A percentile compares a stretch with the other conserved stretches of the same genome.
Conservation (phyloP, 2,888 invertebrate species). For the Dasysyrphus tricinctus region DNA sequence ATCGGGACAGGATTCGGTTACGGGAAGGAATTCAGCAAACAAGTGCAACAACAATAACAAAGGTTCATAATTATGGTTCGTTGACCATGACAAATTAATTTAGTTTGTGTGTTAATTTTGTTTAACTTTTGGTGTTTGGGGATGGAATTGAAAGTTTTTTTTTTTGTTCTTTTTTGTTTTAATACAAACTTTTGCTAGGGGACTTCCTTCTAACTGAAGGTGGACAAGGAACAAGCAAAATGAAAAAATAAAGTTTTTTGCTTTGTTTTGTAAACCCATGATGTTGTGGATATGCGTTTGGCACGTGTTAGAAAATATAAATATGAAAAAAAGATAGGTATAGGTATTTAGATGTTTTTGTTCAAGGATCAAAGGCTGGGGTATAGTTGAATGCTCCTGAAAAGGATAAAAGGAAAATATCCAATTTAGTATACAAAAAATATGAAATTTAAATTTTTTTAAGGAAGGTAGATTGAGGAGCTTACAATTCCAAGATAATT, state of each 20-base stretch:
- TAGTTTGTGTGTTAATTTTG: slow-evolving; percentile 68
- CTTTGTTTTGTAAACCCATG: background rate
- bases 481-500: too few species aligned
- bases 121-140: slow-evolving; percentile 45
- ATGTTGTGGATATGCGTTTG: slow-evolving; percentile 9
- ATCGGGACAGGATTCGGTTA: slow-evolving; percentile 14
- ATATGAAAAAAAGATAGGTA: background rate
- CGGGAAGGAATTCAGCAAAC: slow-evolving; percentile 29
- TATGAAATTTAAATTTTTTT: background rate
- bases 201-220: slow-evolving; percentile 1
- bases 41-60: slow-evolving; percentile 65
- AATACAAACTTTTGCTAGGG: slow-evolving; percentile 8
- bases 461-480: too few species aligned
- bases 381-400: background rate
- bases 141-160: slow-evolving; percentile 35
- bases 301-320: background rate
- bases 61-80: slow-evolving; percentile 70
- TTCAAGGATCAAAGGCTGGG: background rate
- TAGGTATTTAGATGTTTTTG: background rate
- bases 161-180: slow-evolving; percentile 1
- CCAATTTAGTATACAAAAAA: background rate
- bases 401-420: background rate
- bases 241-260: slow-evolving; percentile 6
- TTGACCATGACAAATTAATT: slow-evolving; percentile 74
- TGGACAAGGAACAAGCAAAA: slow-evolving; percentile 1